Evolutionary conservation across 2,888 invertebrate genomes (phyloP).

Genomic region (Ochropleura plecta): DNA sequence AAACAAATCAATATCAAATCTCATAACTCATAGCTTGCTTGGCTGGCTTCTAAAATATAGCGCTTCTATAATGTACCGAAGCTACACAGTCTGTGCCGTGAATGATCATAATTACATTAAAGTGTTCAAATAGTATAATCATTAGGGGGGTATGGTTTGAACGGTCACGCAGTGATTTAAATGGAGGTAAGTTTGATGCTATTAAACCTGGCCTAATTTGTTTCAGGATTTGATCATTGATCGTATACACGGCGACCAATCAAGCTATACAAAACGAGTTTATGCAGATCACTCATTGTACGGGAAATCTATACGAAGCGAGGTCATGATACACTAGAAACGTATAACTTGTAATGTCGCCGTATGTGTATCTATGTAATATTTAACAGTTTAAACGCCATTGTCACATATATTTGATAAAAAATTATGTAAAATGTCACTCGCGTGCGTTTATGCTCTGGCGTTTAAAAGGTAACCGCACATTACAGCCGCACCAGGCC

Average conservation of each 20-base stretch:
- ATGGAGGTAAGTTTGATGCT: neutral
- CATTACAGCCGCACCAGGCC: neutral
- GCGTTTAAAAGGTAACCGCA: neutral
- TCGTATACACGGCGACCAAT: too few species aligned
- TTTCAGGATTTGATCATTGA: neutral
- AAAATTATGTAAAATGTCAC: too few species aligned
- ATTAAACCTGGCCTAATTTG: neutral
- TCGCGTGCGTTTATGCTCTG: too few species aligned
- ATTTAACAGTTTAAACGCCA: too few species aligned
- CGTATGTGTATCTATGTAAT: too few species aligned
- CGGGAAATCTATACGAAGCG: too few species aligned
- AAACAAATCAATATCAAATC: slow-evolving; percentile 43
- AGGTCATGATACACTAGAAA: too few species aligned
- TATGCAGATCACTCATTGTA: too few species aligned
- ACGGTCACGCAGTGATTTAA: too few species aligned
- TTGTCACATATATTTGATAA: too few species aligned
- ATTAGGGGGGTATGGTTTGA: neutral
- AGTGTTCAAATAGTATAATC: neutral
- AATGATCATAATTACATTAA: neutral
- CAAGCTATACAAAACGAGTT: too few species aligned
- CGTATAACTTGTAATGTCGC: too few species aligned
- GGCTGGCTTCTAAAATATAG: slow-evolving; percentile 11
- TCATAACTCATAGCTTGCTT: slow-evolving; percentile 15
- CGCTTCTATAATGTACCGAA: neutral
- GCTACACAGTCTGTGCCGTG: slow-evolving; percentile 27